A percentile compares a stretch with the other conserved stretches of the same genome.
phyloP scores from a whole-genome alignment of 2,797 vertebrate genomes.

The Poeciliopsis turneri region DNA sequence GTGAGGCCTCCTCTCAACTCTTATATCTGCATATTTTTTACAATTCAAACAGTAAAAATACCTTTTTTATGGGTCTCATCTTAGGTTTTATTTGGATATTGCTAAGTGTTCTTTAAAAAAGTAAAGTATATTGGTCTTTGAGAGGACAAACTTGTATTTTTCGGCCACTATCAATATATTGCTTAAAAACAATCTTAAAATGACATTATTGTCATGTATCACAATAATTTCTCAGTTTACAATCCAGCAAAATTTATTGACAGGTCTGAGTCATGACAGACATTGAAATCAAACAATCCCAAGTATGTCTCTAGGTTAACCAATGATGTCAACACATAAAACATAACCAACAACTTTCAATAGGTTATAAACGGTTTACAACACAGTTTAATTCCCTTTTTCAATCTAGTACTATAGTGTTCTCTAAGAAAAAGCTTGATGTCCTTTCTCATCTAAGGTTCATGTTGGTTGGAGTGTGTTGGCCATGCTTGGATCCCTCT shows the following conservation, averaged over 20 bases:
- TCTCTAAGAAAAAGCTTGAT: background rate
- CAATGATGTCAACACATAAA: background rate
- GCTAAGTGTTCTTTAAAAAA: too few relatives aligned
- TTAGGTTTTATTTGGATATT: too few relatives aligned
- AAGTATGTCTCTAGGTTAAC: background rate
- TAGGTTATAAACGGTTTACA: background rate
- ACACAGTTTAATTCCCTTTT: too few relatives aligned
- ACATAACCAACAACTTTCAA: background rate
- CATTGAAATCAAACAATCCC: background rate
- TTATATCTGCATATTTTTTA: background rate
- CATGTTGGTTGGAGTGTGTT: background rate
- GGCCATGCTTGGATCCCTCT: conserved; percentile 7
- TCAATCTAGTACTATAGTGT: background rate
- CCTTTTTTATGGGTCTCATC: background rate
- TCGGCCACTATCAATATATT: too few relatives aligned
- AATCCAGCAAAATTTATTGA: too few relatives aligned
- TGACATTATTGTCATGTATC: too few relatives aligned
- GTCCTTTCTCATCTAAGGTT: background rate
- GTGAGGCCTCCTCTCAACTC: background rate
- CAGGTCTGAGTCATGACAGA: background rate
- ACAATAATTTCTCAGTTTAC: too few relatives aligned
- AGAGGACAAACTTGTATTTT: too few relatives aligned
- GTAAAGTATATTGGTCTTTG: too few relatives aligned
- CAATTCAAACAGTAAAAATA: background rate
- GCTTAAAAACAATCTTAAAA: too few relatives aligned